These are phyloP conservation scores for Pachyramphus minor DNA, from an alignment of 2,113 vertebrate species.

Conservation along the genomic window DNA sequence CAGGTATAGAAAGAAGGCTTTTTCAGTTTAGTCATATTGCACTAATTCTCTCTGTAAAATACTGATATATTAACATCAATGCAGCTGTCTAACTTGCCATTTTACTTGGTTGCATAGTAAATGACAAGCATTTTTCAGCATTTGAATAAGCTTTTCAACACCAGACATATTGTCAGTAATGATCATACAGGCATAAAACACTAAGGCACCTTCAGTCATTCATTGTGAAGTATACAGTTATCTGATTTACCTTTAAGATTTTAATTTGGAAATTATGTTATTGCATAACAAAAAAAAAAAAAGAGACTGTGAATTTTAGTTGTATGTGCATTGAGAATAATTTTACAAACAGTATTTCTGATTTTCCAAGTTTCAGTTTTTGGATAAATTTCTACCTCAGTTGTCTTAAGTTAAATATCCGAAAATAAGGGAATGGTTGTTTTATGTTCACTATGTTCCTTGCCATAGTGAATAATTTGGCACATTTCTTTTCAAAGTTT, in stretches of 20 bases:
- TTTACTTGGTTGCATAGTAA: background rate
- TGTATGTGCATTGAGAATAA: background rate
- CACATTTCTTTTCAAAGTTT: background rate
- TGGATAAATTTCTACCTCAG: background rate
- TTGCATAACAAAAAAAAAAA: background rate
- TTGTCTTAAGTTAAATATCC: background rate
- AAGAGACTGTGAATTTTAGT: background rate
- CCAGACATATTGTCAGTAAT: background rate
- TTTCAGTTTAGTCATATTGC: background rate
- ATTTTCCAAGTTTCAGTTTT: background rate
- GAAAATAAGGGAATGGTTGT: background rate
- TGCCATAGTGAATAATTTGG: background rate
- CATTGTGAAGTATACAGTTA: background rate
- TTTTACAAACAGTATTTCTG: background rate
- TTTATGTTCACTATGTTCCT: background rate
- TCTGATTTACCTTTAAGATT: background rate
- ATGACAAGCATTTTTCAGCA: background rate
- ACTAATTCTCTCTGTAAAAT: background rate
- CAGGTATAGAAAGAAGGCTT: background rate
- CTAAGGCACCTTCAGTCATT: background rate
- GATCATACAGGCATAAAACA: background rate
- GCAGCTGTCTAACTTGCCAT: background rate
- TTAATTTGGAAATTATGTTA: background rate
- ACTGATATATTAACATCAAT: background rate
- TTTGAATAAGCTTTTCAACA: background rate